Conservation (phyloP, 2,113 vertebrate genomes). For the Ramphastos sulfuratus region DNA sequence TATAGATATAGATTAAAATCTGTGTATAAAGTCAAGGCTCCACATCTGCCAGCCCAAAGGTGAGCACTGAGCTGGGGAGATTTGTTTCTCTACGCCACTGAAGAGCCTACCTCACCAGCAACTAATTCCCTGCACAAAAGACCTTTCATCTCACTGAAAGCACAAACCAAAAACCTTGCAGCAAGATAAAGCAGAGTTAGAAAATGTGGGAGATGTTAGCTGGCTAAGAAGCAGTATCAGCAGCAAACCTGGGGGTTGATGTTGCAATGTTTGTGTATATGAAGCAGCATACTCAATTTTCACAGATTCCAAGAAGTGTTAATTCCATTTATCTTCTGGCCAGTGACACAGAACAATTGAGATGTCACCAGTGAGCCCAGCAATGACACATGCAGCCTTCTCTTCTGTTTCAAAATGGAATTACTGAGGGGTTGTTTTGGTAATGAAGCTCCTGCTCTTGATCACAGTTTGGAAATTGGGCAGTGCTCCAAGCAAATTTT, state of each 20-base stretch:
- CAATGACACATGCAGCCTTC: not conserved
- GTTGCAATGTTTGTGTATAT: not conserved
- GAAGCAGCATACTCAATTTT: no score
- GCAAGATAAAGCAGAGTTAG: not conserved
- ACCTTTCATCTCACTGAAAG: not conserved
- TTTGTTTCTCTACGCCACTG: not conserved
- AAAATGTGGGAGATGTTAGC: not conserved
- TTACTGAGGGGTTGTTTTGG: not conserved
- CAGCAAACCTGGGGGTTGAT: not conserved
- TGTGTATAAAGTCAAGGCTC: not conserved
- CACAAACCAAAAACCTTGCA: not conserved
- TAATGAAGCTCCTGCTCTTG: not conserved
- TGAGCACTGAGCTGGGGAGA: not conserved
- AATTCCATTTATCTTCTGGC: not conserved
- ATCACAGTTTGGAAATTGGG: not conserved
- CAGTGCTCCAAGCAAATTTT: not conserved
- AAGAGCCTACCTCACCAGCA: not conserved
- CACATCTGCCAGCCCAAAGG: not conserved
- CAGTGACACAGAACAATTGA: not conserved
- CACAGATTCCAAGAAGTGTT: not conserved
- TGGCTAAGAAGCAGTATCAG: not conserved
- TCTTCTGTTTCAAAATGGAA: conserved; percentile 1
- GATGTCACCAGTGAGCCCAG: not conserved
- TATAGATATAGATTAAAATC: no score
- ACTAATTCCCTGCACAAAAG: not conserved